Conservation (phyloP, 1,140 invertebrate genomes). For the Pogonus chalceus region DNA sequence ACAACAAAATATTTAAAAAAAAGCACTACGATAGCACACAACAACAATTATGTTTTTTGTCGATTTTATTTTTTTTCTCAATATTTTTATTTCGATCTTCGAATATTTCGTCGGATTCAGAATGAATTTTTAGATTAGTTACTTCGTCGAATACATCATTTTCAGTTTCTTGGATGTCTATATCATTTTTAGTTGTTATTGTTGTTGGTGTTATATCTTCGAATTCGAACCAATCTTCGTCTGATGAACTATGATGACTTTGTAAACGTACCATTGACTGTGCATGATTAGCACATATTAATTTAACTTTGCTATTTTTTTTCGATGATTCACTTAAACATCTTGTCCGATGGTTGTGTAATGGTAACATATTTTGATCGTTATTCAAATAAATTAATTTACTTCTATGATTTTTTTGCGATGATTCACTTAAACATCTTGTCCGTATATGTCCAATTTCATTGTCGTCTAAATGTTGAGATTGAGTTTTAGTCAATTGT, state of each 20-base stretch:
- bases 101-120: background rate
- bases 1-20: no score
- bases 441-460: no score
- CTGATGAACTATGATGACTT: constrained; percentile 25
- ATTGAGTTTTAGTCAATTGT: background rate
- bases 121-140: background rate
- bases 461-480: constrained; percentile 8
- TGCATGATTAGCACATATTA: constrained; percentile 9
- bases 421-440: constrained; percentile 21
- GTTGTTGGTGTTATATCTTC: constrained; percentile 11
- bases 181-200: no score
- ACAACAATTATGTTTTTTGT: background rate
- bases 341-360: background rate
- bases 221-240: constrained; percentile 27
- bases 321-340: constrained; percentile 21
- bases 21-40: background rate
- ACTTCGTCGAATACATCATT: background rate
- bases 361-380: no score
- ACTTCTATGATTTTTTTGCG: constrained; percentile 11
- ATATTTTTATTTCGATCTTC: background rate
- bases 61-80: background rate
- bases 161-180: no score
- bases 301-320: constrained; percentile 8
- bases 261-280: constrained; percentile 19
- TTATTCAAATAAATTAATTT: no score